Conservation (phyloP, 2,113 vertebrate genomes). For the Chloroceryle aenea region DNA sequence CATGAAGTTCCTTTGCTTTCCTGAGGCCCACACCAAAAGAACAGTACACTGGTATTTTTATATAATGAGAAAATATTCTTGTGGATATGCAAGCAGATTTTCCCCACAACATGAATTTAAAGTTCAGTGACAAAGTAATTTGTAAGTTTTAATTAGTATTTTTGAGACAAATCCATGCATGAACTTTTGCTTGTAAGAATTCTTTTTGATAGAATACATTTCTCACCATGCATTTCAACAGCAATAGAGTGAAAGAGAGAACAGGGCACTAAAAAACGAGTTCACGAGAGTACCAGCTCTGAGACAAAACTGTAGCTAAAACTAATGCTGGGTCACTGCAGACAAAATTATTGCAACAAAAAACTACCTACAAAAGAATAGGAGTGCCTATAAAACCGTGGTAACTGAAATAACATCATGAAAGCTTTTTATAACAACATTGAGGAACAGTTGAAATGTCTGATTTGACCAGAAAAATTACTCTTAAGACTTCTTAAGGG, state of each 20-base stretch:
- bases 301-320: not conserved
- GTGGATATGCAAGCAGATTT: not conserved
- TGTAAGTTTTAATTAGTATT: constrained; percentile 46
- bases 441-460: not conserved
- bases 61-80: not conserved
- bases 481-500: not conserved
- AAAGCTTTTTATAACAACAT: not conserved
- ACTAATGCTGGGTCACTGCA: not conserved
- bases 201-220: not conserved
- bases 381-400: fast-evolving
- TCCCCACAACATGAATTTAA: not conserved
- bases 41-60: not conserved
- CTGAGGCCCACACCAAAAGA: not conserved
- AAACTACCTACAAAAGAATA: not conserved
- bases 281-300: not conserved
- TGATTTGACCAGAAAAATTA: not conserved
- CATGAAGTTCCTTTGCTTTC: not conserved
- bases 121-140: not conserved
- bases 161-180: not conserved
- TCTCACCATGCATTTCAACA: not conserved
- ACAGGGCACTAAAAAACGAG: not conserved
- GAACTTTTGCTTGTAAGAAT: not conserved
- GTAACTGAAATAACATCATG: not conserved
- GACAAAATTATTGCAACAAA: not conserved
- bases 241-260: not conserved